A percentile compares a stretch with the other conserved stretches of the same genome.
phyloP scores from a whole-genome alignment of 2,797 vertebrate species.

The Poecilia wingei region DNA sequence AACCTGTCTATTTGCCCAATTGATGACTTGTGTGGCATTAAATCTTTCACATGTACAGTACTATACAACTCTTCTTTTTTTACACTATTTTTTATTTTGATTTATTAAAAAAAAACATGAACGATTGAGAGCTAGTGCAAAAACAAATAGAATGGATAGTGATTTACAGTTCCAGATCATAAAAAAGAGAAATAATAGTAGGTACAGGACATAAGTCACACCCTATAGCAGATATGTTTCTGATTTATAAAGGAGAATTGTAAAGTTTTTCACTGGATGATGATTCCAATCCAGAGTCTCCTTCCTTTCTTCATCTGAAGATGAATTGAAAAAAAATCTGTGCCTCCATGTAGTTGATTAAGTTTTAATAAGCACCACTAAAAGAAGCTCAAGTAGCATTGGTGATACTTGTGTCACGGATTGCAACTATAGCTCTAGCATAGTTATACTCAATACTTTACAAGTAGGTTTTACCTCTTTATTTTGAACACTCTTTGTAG shows the following conservation, averaged over 20 bases:
- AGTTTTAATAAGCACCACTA: background rate
- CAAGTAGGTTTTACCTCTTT: background rate
- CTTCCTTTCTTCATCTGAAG: background rate
- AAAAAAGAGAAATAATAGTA: background rate
- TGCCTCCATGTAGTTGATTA: too few relatives aligned
- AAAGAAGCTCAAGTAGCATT: background rate
- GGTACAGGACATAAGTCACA: background rate
- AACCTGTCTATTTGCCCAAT: background rate
- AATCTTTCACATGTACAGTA: background rate
- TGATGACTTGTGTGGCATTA: background rate
- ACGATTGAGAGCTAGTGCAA: background rate
- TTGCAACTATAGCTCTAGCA: background rate
- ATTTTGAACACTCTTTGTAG: constrained; percentile 4
- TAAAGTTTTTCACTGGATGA: background rate
- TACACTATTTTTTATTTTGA: background rate
- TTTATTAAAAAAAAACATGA: background rate
- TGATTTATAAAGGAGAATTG: background rate
- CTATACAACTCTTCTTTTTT: background rate
- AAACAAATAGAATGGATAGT: background rate
- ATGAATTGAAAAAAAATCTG: background rate
- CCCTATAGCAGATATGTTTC: background rate
- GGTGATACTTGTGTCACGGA: background rate
- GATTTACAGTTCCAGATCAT: background rate
- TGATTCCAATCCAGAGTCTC: background rate
- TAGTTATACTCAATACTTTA: background rate